A percentile compares a stretch with the other conserved stretches of the same genome.
Evolutionary conservation across 2,797 vertebrate species (phyloP).

Genomic region (Apogon talboti): DNA sequence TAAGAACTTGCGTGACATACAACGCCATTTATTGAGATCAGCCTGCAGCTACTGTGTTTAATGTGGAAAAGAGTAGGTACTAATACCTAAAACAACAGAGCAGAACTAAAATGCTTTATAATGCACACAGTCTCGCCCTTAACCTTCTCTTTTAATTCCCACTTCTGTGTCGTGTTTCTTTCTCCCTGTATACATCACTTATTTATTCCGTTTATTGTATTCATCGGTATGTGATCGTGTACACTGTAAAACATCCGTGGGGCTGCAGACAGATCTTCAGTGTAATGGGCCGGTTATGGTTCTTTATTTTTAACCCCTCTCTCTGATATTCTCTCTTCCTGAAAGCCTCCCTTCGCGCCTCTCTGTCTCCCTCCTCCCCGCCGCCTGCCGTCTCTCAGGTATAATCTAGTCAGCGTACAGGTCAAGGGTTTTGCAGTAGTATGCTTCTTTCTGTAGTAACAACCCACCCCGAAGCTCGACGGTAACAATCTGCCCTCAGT

Average conservation of each 20-base stretch:
- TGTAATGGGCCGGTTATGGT: neutral
- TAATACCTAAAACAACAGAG: neutral
- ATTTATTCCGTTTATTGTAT: neutral
- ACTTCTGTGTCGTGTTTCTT: neutral
- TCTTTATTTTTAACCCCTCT: neutral
- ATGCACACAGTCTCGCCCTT: neutral
- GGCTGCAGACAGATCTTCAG: neutral
- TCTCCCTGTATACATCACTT: neutral
- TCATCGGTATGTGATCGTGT: neutral
- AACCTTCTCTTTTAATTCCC: neutral
- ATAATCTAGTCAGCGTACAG: constrained; percentile 36
- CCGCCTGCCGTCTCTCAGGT: constrained; percentile 21
- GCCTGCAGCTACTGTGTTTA: too few species aligned
- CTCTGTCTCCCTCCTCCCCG: neutral
- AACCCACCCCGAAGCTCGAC: constrained; percentile 28
- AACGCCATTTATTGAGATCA: too few species aligned
- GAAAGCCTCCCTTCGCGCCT: neutral
- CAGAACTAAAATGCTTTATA: neutral
- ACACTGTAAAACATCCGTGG: too few species aligned
- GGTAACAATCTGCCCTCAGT: constrained; percentile 46
- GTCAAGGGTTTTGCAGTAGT: constrained; percentile 42
- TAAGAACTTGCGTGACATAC: too few species aligned
- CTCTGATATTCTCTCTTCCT: neutral
- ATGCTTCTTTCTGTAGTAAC: constrained; percentile 36
- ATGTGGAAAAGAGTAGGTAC: neutral